A percentile compares a stretch with the other conserved stretches of the same genome.
These are phyloP conservation scores for Schmidtea mediterranea DNA, from an alignment of 1,140 invertebrate species.

Conservation along the genomic window DNA sequence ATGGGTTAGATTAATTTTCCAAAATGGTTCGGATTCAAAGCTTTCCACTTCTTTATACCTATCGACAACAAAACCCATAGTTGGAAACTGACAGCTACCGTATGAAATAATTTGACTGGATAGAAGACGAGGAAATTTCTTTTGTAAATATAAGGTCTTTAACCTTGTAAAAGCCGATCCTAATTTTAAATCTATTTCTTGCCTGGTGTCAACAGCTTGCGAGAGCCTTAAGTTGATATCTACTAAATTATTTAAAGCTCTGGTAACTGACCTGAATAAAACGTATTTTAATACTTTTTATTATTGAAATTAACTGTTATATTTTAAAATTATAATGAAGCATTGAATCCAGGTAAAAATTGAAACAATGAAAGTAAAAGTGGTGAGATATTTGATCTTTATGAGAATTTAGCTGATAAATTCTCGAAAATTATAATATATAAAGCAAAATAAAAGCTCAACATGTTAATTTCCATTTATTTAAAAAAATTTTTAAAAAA, in stretches of 20 bases:
- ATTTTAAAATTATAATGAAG: no score
- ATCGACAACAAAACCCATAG: conserved; percentile 81
- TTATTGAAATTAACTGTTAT: no score
- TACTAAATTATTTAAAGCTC: conserved; percentile 50
- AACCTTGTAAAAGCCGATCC: conserved; percentile 93
- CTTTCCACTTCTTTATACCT: conserved; percentile 59
- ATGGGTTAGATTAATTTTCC: conserved; percentile 39
- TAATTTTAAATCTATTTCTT: conserved; percentile 80
- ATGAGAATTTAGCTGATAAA: no score
- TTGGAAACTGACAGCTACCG: conserved; percentile 88
- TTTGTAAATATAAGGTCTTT: conserved; percentile 63
- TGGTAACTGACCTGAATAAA: no score
- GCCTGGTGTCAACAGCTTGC: conserved; percentile 75
- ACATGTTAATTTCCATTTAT: no score
- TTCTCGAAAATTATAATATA: no score
- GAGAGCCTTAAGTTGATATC: conserved; percentile 53
- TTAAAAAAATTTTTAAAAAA: no score
- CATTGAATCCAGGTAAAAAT: no score
- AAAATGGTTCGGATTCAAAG: conserved; percentile 65
- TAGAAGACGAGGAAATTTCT: conserved; percentile 41
- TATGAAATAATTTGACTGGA: conserved; percentile 63
- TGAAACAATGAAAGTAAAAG: no score
- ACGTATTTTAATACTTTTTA: no score
- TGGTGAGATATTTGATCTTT: no score
- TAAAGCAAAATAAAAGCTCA: no score